Base-by-base conservation (phyloP, 2,888 invertebrate species). In the Pachydiplax longipennis region DNA sequence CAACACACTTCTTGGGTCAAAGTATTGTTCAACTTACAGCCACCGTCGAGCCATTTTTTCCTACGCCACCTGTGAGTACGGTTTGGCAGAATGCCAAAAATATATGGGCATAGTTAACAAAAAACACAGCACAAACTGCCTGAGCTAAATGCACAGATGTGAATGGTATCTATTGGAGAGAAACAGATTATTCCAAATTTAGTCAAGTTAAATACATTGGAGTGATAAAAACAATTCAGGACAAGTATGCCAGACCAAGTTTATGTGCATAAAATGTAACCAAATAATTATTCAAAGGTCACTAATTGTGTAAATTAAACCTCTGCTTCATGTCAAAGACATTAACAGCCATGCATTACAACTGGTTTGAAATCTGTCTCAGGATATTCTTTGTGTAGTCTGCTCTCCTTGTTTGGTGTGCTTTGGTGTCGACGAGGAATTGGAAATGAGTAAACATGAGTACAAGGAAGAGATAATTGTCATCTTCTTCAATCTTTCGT, bases 31-130 rank as follows among this genome's bases (percentile, higher is more conserved):
- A 92, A 95, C 97, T 97, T 96, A 98, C 99, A 94, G 99, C 99
- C 94, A 99, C 97, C 92, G 99, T 98, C 92, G 99, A 99, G 94
- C 98, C 99, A 95, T 99, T 99, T 95, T 98, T 99, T 94, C 99
- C 99, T 94, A 97, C 97, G 94, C 99, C 99, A 94, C 98, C 98
- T 94, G 95, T 91, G 65, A 65, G 91, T 81, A 91, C 65, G 6
- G 83, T 91, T 87, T 87, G 87, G 40, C 87, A 87, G 90, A 91
- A 91, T 81, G 91, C 80, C 82, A 95, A 93, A 94, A 96, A 95
- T 94, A 96, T 95, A 94, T 95, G 95, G 93, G 95, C 93, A 94
- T 95, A 96, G 93, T 95, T 96, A 92, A 95, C 94, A 94, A 95
- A 95, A 94, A 95, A 95, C 93, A 95, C 93, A 92, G 94, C 93